These are phyloP conservation scores for Cantharis nigra DNA, from an alignment of 2,888 invertebrate genomes.

Conservation along the genomic window DNA sequence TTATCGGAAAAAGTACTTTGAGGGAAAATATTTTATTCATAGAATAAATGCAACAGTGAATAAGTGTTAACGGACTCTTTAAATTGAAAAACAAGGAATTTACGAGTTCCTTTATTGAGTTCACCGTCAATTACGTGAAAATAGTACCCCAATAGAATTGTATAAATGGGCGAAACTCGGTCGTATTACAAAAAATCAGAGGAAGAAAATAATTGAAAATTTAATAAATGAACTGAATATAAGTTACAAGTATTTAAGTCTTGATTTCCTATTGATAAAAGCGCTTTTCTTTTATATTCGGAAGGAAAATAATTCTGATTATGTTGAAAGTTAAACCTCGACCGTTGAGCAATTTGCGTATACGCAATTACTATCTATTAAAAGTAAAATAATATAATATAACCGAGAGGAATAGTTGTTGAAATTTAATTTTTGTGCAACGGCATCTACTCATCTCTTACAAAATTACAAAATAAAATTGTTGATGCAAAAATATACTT, in stretches of 20 bases:
- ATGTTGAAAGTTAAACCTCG: not conserved
- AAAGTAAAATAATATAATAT: not conserved
- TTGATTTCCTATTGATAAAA: not conserved
- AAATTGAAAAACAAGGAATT: not conserved
- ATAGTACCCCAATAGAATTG: not conserved
- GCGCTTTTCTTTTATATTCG: not conserved
- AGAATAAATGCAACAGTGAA: not conserved
- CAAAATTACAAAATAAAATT: slow-evolving; percentile 12
- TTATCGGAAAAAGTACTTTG: not conserved
- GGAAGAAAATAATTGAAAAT: not conserved
- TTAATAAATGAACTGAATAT: not conserved
- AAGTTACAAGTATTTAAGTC: not conserved
- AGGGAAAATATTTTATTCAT: not conserved
- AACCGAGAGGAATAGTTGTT: not conserved
- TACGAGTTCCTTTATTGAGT: not conserved
- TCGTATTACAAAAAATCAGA: not conserved
- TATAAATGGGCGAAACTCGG: not conserved
- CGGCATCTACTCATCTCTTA: not conserved
- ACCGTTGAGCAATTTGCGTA: not conserved
- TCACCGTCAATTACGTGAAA: not conserved
- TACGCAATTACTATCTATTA: not conserved
- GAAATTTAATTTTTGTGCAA: not conserved
- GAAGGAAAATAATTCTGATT: not conserved
- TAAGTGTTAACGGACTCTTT: not conserved
- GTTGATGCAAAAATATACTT: slow-evolving; percentile 28